A percentile compares a stretch with the other conserved stretches of the same genome.
Evolutionary conservation across 2,113 vertebrate genomes (phyloP).

Genomic region (Chionodraco myersi): DNA sequence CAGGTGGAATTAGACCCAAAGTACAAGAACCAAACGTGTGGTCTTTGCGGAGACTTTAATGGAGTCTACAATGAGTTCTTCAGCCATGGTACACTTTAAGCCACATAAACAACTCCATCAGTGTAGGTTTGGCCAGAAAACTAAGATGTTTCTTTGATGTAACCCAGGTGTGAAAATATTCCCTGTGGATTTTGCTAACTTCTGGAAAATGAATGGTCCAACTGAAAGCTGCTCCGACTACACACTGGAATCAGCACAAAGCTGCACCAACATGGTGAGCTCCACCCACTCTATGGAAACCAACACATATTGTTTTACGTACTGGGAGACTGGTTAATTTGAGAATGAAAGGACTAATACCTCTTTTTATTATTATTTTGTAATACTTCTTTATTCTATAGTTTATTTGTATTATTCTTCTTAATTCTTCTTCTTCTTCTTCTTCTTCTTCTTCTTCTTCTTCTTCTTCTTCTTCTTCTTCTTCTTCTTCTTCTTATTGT

Average conservation of each 20-base stretch:
- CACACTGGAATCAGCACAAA: neutral
- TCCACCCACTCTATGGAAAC: neutral
- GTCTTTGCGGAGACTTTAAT: constrained; percentile 94
- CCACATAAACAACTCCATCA: neutral
- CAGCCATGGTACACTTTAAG: constrained; percentile 79
- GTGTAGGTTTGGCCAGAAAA: neutral
- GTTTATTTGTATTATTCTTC: too few species aligned
- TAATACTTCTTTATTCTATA: too few species aligned
- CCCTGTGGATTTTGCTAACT: constrained; percentile 82
- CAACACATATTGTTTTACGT: too few species aligned
- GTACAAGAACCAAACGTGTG: constrained; percentile 90
- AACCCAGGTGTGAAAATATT: constrained; percentile 79
- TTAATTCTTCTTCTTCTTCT: too few species aligned
- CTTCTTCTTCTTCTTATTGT: too few species aligned
- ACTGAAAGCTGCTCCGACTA: constrained; percentile 86
- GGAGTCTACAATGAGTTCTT: constrained; percentile 86
- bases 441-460: too few species aligned
- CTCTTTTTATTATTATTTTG: too few species aligned
- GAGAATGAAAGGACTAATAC: too few species aligned
- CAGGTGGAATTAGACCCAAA: constrained; percentile 89
- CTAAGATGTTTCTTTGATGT: constrained; percentile 4
- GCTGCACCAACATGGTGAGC: constrained; percentile 80
- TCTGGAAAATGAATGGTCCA: constrained; percentile 88
- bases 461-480: too few species aligned
- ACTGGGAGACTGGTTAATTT: too few species aligned